These are phyloP conservation scores for Rhagophthalmus giganteus DNA, from an alignment of 2,888 invertebrate genomes.

Conservation along the genomic window DNA sequence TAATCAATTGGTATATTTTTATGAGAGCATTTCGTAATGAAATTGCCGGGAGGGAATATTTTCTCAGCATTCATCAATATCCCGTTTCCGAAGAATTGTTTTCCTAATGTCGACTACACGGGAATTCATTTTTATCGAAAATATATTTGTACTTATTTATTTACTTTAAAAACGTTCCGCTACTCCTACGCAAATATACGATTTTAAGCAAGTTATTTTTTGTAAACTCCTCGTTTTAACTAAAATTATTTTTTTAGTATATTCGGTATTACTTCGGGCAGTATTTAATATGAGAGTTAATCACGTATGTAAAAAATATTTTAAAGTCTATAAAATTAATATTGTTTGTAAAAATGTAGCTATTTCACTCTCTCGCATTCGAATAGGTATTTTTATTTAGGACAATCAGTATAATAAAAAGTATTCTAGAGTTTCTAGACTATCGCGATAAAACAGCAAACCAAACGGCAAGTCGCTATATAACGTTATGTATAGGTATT, in stretches of 20 bases:
- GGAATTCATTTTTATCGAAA: not conserved
- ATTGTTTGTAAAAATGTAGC: too few species aligned
- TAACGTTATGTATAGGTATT: too few species aligned
- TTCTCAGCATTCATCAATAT: slow-evolving; percentile 35
- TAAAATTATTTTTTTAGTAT: not conserved
- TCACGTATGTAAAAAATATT: not conserved
- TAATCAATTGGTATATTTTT: slow-evolving; percentile 56
- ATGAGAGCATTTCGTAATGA: slow-evolving; percentile 53
- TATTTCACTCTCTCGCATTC: too few species aligned
- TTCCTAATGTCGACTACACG: slow-evolving; percentile 7
- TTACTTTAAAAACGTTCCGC: not conserved
- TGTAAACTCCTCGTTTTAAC: not conserved
- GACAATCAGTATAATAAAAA: too few species aligned
- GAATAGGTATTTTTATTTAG: too few species aligned
- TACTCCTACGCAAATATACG: not conserved
- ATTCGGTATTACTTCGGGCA: not conserved
- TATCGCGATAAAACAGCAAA: too few species aligned
- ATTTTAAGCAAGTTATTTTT: not conserved
- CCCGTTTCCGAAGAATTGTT: slow-evolving; percentile 25
- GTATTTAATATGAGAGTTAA: not conserved
- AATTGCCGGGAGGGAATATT: slow-evolving; percentile 42
- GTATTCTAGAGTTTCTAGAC: too few species aligned
- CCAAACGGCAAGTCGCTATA: too few species aligned
- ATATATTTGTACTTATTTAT: not conserved
- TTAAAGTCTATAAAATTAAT: too few species aligned